Evolutionary conservation across 2,113 vertebrate genomes (phyloP).

Genomic region (Gorsachius goisagi): DNA sequence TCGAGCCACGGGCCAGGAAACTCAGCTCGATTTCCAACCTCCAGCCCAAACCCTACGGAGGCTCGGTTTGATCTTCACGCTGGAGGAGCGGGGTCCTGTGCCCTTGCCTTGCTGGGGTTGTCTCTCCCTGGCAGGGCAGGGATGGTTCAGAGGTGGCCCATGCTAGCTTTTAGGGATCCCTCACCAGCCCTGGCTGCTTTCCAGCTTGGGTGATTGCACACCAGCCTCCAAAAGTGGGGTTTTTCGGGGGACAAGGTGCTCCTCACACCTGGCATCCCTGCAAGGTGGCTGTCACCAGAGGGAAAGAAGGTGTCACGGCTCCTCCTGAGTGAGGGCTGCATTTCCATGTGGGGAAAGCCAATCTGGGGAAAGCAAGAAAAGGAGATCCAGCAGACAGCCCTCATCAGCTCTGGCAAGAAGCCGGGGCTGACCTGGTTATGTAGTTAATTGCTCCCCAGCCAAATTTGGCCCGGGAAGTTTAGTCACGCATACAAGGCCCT

Average conservation of each 20-base stretch:
- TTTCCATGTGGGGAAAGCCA: rapidly evolving
- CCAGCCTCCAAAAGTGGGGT: neutral
- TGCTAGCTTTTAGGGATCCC: neutral
- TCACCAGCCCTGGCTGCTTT: neutral
- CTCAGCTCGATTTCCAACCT: neutral
- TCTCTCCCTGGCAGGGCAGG: no score
- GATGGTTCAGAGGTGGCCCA: rapidly evolving
- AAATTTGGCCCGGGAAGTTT: neutral
- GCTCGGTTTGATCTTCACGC: rapidly evolving
- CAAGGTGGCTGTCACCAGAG: neutral
- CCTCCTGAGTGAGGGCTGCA: rapidly evolving
- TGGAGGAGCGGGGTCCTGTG: rapidly evolving
- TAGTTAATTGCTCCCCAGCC: neutral
- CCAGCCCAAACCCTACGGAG: neutral
- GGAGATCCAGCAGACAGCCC: neutral
- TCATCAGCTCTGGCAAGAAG: neutral
- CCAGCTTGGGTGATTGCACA: neutral
- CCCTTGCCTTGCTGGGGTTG: neutral
- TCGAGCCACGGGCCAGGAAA: neutral
- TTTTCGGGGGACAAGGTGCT: neutral
- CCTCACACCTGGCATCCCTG: rapidly evolving
- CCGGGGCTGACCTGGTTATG: neutral
- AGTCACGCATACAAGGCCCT: neutral
- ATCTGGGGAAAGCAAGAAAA: neutral
- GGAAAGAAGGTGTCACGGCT: neutral